Base-by-base conservation (phyloP, 2,797 vertebrate species). In the Urophycis tenuis region DNA sequence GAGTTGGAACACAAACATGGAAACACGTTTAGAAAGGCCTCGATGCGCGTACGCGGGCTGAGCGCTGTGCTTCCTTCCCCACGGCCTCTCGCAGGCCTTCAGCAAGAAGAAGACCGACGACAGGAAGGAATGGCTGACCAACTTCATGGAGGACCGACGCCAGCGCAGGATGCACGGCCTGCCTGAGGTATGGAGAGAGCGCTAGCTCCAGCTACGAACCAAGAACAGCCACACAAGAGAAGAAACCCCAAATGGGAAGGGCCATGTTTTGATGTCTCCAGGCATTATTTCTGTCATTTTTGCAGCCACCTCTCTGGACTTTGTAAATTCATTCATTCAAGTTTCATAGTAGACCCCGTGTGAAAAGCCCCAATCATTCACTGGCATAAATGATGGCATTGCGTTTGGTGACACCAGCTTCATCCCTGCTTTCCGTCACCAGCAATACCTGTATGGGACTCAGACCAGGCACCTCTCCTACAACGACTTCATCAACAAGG, bases 401-500 rank as follows among this genome's bases (percentile, higher is more conserved):
- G 19, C 7, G 45, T 53, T 53, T 53, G 19, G 45, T 22, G 19
- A 45, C 41, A 15, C 5, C 25, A 31, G 64, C 32, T n/a, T n/a
- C 8, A 30, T 29, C 17, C 33, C 34, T 29, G 14, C 60, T 78
- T 77, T 72, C 85, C 36, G 19, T 83, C 85, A 84, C 39, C 91
- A 99, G 97, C 95, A 99, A 99, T 99, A 92, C 90, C 91, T 99
- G 17, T 99, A 99, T 85, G 98, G 98, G 78, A 98, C 93, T 74
- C 92, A 95, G 81, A 95, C 96, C 78, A 95, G 93, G 41, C 94
- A 99, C 91, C 94, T 99, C 85, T 98, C 96, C 79, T 99, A 99
- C 88, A 99, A 99, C 75, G 98, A 99, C 89, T 99, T 99, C 90
- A 99, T 99, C 92, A 99, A 99, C 90, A 99, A 99, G 88, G 98